phyloP scores from a whole-genome alignment of 2,888 invertebrate species.

The Lucinisca nassula region DNA sequence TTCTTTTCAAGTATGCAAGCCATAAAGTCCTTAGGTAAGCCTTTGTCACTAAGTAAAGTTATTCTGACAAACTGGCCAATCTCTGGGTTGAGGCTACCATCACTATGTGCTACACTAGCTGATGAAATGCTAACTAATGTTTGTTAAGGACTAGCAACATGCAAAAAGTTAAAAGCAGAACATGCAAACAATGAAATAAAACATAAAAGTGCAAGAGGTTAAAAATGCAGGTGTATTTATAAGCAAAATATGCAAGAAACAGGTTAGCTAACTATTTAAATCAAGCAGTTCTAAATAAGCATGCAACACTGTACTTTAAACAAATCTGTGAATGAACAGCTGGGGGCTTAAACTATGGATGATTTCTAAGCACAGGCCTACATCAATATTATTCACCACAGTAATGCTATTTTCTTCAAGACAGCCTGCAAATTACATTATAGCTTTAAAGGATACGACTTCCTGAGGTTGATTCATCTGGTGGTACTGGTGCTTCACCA shows the following conservation, averaged over 20 bases:
- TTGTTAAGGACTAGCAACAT: constrained; percentile 3
- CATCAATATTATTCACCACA: constrained; percentile 2
- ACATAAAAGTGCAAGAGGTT: background rate
- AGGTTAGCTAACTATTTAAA: background rate
- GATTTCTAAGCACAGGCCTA: constrained; percentile 23
- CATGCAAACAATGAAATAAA: background rate
- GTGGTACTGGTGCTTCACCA: constrained; percentile 14
- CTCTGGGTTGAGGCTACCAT: background rate
- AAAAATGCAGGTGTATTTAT: background rate
- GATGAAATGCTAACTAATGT: background rate
- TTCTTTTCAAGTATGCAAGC: background rate
- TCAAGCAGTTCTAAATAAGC: constrained; percentile 1
- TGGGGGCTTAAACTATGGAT: background rate
- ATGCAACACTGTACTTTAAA: constrained; percentile 8
- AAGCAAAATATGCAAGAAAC: background rate
- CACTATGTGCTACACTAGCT: background rate
- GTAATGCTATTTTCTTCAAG: background rate
- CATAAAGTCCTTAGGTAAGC: background rate
- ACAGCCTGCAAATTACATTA: background rate
- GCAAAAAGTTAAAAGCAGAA: background rate
- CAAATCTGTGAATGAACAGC: too few relatives aligned
- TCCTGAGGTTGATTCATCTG: constrained; percentile 11
- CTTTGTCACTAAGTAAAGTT: background rate
- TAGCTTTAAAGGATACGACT: background rate
- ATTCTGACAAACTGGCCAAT: constrained; percentile 2